Evolutionary conservation across 2,888 invertebrate species (phyloP).

Genomic region (Polyploca ridens): DNA sequence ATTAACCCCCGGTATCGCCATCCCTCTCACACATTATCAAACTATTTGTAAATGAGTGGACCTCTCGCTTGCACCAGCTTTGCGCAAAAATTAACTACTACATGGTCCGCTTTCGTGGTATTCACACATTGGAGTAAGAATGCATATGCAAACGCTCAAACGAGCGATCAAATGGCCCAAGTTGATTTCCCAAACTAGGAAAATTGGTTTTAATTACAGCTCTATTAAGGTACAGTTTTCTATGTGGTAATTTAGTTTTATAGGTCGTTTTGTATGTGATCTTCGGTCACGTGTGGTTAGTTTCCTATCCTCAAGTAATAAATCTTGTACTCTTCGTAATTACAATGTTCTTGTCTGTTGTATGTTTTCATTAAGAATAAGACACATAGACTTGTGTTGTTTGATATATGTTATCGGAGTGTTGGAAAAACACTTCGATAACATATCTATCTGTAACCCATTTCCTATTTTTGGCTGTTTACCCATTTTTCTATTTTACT

Average conservation of each 20-base stretch:
- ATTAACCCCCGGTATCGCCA: conserved; percentile 76
- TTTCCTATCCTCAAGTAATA: conserved; percentile 80
- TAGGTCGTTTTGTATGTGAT: conserved; percentile 49
- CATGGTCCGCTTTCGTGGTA: conserved; percentile 72
- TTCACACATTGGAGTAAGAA: conserved; percentile 70
- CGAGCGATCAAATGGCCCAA: conserved; percentile 50
- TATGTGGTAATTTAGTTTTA: conserved; percentile 50
- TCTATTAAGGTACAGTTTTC: conserved; percentile 67
- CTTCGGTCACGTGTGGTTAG: conserved; percentile 77
- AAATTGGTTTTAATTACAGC: conserved; percentile 69
- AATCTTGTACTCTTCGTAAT: conserved; percentile 82
- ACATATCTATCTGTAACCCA: neutral
- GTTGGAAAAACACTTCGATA: neutral
- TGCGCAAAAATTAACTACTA: conserved; percentile 85
- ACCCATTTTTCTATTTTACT: neutral
- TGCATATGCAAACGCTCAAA: conserved; percentile 74
- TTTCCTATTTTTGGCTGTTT: neutral
- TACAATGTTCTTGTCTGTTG: conserved; percentile 82
- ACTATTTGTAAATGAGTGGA: conserved; percentile 81
- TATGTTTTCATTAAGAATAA: conserved; percentile 79
- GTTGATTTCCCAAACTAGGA: conserved; percentile 43
- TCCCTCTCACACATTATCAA: conserved; percentile 71
- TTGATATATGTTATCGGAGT: conserved; percentile 27
- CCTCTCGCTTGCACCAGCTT: conserved; percentile 79
- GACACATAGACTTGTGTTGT: conserved; percentile 48